Base-by-base conservation (phyloP, 2,113 vertebrate species). In the Petaurus breviceps region DNA sequence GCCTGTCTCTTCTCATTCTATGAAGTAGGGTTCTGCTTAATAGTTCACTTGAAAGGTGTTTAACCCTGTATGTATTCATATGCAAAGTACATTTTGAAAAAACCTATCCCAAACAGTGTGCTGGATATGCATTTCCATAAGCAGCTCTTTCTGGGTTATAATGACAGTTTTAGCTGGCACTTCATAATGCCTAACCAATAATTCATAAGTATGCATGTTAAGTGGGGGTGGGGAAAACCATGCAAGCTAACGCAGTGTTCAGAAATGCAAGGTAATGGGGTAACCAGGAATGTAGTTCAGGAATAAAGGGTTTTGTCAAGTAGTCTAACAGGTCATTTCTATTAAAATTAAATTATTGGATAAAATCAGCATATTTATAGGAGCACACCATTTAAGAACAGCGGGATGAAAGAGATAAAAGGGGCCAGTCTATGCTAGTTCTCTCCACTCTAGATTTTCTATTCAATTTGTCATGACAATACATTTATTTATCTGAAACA, bases 301-400 rank as follows among this genome's bases (percentile, higher is more conserved):
- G 25, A 94, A 51, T 55, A 96, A 97, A 97, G 0, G 0, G 12
- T 94, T 57, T 95, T 96, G 31, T 92, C 91, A 94, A 97, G 96
- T n/a, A 47, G 53, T 9, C 51, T 92, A 0, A 0, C 90, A 89
- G 19, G 46, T 77, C 23, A 23, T 77, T 14, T 93, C 46, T 93
- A 93, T 50, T 14, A 94, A 77, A 0, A n/a, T 1, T 0, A 47
- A 93, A 91, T 93, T 31, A 37, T 89, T 94, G 93, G 31, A 68
- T 93, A 50, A 1, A 52, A 54, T 54, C 3, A 10, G 57, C 2
- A 95, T 2, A 90, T 14, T 84, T 84, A 22, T 43, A 43, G 51
- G 77, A 96, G 6, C 8, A 98, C 52, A 93, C 37, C 2, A 90
- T 57, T 95, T 0, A 92, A 51, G 3, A 84, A 31, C 22, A 46